phyloP scores from a whole-genome alignment of 2,888 invertebrate species.

The Lasius platythorax region DNA sequence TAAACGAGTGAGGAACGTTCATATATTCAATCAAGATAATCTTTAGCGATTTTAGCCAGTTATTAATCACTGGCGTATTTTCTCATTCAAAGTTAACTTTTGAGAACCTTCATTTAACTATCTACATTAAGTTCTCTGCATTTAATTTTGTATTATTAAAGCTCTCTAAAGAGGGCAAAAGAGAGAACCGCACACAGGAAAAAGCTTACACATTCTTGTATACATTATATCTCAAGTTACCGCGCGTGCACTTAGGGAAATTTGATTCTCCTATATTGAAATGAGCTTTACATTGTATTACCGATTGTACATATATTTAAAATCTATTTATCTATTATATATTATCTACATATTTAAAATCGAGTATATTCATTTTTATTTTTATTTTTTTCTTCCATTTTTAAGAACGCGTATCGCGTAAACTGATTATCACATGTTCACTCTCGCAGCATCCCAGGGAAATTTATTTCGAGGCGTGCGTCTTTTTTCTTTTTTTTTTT shows the following conservation, averaged over 20 bases:
- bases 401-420: neutral
- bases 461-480: neutral
- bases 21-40: slow-evolving; percentile 9
- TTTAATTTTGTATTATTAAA: slow-evolving; percentile 13
- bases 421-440: neutral
- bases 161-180: neutral
- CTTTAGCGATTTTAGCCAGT: neutral
- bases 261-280: neutral
- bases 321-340: no score
- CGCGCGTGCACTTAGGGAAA: slow-evolving; percentile 22
- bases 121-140: neutral
- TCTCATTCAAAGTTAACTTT: slow-evolving; percentile 14
- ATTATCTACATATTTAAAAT: neutral
- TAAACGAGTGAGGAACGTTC: neutral
- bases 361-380: neutral
- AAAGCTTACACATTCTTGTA: neutral
- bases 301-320: slow-evolving; percentile 15
- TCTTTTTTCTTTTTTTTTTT: neutral
- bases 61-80: slow-evolving; percentile 15
- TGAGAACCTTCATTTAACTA: slow-evolving; percentile 2
- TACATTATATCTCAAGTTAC: slow-evolving; percentile 22
- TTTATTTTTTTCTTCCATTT: no score
- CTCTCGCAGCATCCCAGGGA: neutral
- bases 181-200: neutral
- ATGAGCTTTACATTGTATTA: slow-evolving; percentile 26